Evolutionary conservation across 2,888 invertebrate genomes (phyloP), one percentile per base, ranked within the genome.

Genomic region (Linyphia triangularis): DNA sequence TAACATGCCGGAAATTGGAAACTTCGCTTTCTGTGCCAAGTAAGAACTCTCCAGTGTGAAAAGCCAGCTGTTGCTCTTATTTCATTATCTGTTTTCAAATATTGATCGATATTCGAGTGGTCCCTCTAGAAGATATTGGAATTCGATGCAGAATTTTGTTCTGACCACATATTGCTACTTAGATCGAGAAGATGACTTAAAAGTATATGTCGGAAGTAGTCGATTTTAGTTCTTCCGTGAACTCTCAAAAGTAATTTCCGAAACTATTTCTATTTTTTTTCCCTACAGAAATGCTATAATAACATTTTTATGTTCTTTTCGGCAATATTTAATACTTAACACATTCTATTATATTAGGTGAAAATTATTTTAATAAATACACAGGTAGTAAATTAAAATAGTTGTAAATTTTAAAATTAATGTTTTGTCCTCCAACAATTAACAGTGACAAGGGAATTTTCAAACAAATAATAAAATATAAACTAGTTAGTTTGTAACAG

Each of bases 21-120:
- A 61, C 10, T 61, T 22, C 13, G 13, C 24, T 26, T 7, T 40
- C 10, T 40, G 40, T 5, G 22, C 7, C 10, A 3, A 22, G 40
- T 16, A 19, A n/a, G n/a, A n/a, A 33, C 19, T 19, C 7, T 10
- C 51, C 51, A 57, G 51, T 28, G 57, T 30, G 24, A 40, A 40
- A 26, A 37, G 22, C 33, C 77, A 77, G 77, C 77, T 77, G 77
- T 26, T 77, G 40, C 77, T 24, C 63, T 77, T 77, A 77, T 77
- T 77, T 77, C 77, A 77, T 77, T 77, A 77, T 77, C 77, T 40
- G 61, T 61, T 77, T 26, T 37, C 77, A 77, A 61, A 26, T 77
- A 63, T 59, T 22, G 77, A 63, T 77, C 63, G 73, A 28, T 57
- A 57, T 57, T 16, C 43, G 59, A 73, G 51, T 51, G 59, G 59